A percentile compares a stretch with the other conserved stretches of the same genome.
These are phyloP conservation scores for Phymorhynchus buccinoides DNA, from an alignment of 1,140 invertebrate genomes.

Conservation along the genomic window DNA sequence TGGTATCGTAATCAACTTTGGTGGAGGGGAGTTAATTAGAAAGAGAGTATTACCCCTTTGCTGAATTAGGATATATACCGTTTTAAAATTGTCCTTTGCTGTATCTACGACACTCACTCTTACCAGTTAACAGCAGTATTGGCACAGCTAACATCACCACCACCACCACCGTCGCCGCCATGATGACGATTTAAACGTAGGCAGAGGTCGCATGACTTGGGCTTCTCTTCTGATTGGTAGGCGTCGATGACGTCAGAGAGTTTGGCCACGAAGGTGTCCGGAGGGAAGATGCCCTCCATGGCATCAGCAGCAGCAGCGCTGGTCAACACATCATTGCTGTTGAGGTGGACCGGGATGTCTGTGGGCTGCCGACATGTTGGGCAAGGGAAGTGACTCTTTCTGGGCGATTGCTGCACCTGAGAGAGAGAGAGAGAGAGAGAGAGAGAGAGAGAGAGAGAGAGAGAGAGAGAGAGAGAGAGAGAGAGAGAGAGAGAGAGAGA, in stretches of 20 bases:
- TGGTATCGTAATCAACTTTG: too few relatives aligned
- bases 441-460: neutral
- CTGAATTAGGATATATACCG: too few relatives aligned
- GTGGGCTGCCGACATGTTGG: constrained; percentile 35
- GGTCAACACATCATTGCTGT: neutral
- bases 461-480: neutral
- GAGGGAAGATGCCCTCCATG: constrained; percentile 47
- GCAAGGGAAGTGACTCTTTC: constrained; percentile 31
- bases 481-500: neutral
- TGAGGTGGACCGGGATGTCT: neutral
- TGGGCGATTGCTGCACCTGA: neutral
- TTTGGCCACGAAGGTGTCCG: constrained; percentile 58
- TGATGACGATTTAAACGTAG: constrained; percentile 49
- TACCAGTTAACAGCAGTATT: constrained; percentile 53
- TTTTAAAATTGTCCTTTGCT: neutral
- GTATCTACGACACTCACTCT: neutral
- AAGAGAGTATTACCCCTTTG: too few relatives aligned
- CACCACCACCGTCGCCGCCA: too few relatives aligned
- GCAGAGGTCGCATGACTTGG: constrained; percentile 62
- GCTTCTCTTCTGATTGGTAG: constrained; percentile 32
- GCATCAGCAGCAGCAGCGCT: constrained; percentile 16
- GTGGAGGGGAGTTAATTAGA: too few relatives aligned
- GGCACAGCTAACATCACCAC: too few relatives aligned
- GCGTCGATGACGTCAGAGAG: constrained; percentile 54
- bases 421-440: neutral